A percentile compares a stretch with the other conserved stretches of the same genome.
These are phyloP conservation scores for Perdita meconis DNA, from an alignment of 2,888 invertebrate species.

Conservation along the genomic window DNA sequence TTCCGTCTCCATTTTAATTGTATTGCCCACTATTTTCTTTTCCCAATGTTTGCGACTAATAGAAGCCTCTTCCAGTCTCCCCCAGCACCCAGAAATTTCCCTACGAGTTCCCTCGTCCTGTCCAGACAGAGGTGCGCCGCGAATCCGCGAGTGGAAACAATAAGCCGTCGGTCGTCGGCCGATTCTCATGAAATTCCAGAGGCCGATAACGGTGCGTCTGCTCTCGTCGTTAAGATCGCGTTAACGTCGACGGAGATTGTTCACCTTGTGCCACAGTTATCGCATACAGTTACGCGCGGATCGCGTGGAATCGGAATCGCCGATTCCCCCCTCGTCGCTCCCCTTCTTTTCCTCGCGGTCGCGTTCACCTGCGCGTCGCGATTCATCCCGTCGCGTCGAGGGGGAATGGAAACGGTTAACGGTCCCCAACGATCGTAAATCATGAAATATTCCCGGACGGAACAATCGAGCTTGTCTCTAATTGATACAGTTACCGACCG, in stretches of 20 bases:
- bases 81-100: too few relatives aligned
- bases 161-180: slow-evolving; percentile 31
- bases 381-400: slow-evolving; percentile 30
- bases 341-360: not conserved
- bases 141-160: slow-evolving; percentile 37
- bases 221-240: slow-evolving; percentile 62
- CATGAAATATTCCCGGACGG: slow-evolving; percentile 45
- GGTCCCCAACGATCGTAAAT: slow-evolving; percentile 54
- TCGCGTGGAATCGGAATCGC: slow-evolving; percentile 60
- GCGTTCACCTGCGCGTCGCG: slow-evolving; percentile 15
- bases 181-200: slow-evolving; percentile 54
- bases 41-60: too few relatives aligned
- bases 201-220: slow-evolving; percentile 56
- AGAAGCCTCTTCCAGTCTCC: too few relatives aligned
- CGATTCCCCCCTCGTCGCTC: slow-evolving; percentile 39
- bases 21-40: too few relatives aligned
- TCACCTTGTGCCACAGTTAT: slow-evolving; percentile 62
- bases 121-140: slow-evolving; percentile 5
- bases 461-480: slow-evolving; percentile 49
- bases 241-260: slow-evolving; percentile 63
- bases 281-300: slow-evolving; percentile 61
- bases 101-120: too few relatives aligned
- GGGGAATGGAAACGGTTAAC: slow-evolving; percentile 53
- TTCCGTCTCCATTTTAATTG: too few relatives aligned
- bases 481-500: slow-evolving; percentile 56